Evolutionary conservation across 2,888 invertebrate genomes (phyloP), one percentile per base, ranked within the genome.

Genomic region (Seira sanloemensis): DNA sequence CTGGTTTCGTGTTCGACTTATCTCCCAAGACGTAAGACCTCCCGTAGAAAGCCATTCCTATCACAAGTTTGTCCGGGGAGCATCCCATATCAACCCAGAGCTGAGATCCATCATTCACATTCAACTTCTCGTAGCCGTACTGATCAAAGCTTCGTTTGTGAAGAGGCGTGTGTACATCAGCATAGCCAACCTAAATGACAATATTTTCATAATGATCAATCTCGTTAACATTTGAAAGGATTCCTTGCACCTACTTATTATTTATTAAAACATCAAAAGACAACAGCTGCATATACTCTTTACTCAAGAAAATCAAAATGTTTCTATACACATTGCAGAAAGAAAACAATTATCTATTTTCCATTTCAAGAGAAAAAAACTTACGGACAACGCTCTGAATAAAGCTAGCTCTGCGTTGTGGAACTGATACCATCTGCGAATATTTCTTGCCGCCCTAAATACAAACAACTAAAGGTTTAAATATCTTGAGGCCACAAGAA

Each of bases 1-100:
- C 86, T 2, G 75, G 80, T 23, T 87, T 84, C 9, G 77, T 83
- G 23, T 62, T 83, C 0, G 96, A 96, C 16, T 96, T 94, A 78
- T 93, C 93, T 80, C 96, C 95, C 23, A 97, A 92, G 0, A 97
- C 97, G 91, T 94, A 97, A 0, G 96, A 95, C 79, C 97, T 94
- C 0, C 97, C 97, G 91, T 97, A 97, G 92, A 97, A 96, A 0
- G 97, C 97, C 78, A 97, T 94, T 23, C 97, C 97, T 69, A 37
- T 54, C 0, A 97, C 94, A 62, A 97, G 92, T 91, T 97, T 97
- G 91, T 96, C 95, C 0, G 95, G 94, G 0, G 96, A 95, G 88
- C 97, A 97, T 0, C 97, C 97, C 92, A 95, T 95, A 89, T 96
- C 95, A 88, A 96, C 97, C 97, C 97, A 97, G 19, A 97, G 92